Evolutionary conservation across 2,797 vertebrate species (phyloP).

Genomic region (Varecia variegata): DNA sequence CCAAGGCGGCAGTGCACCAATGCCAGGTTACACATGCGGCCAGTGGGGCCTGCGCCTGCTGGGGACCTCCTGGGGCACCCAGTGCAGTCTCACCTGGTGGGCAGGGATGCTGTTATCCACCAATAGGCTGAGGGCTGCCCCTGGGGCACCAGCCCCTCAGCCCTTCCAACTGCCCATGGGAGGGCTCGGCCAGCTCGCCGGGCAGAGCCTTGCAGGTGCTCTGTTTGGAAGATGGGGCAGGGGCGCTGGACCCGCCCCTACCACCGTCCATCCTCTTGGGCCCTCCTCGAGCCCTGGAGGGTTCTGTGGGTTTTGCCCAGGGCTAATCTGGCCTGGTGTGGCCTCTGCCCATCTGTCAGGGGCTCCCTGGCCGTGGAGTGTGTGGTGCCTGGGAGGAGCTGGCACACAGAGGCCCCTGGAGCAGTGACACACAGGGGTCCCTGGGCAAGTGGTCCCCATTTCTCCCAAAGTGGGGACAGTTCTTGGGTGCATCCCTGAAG

Average conservation of each 20-base stretch:
- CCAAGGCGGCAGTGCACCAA: neutral
- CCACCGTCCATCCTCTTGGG: neutral
- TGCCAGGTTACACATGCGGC: neutral
- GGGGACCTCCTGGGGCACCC: neutral
- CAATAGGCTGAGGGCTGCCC: neutral
- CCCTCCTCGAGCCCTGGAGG: neutral
- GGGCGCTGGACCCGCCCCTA: accelerated
- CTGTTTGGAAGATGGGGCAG: neutral
- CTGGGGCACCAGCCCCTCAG: neutral
- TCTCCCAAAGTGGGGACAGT: neutral
- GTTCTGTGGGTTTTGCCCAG: neutral
- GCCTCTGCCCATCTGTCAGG: neutral
- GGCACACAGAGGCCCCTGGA: neutral
- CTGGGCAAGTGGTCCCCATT: neutral
- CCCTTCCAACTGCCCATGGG: neutral
- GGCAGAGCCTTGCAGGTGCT: neutral
- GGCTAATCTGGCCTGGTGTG: neutral
- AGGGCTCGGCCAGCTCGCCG: neutral
- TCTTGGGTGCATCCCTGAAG: neutral
- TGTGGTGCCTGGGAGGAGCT: neutral
- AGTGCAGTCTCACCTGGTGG: neutral
- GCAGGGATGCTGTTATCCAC: neutral
- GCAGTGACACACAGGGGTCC: neutral
- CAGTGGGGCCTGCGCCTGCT: too few relatives aligned
- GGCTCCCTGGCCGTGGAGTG: neutral